These are phyloP conservation scores for Panagrolaimus sp. DNA, from an alignment of 1,140 invertebrate species.

Conservation along the genomic window DNA sequence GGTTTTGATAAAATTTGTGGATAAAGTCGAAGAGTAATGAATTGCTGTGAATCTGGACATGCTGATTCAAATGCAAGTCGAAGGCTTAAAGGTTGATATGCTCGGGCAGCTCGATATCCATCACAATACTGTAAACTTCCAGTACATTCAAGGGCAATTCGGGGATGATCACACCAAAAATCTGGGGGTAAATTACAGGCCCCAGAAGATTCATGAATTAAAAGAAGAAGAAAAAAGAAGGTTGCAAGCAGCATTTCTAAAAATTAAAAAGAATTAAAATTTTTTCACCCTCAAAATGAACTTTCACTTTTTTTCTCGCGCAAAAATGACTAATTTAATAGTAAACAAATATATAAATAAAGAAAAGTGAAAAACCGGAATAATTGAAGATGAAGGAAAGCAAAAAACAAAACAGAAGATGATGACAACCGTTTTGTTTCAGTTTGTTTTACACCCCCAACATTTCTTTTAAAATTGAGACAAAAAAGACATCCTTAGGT, in stretches of 20 bases:
- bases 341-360: background rate
- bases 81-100: slow-evolving; percentile 13
- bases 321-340: background rate
- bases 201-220: background rate
- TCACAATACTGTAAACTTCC: slow-evolving; percentile 25
- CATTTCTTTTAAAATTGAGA: too few species aligned
- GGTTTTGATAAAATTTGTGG: slow-evolving; percentile 25
- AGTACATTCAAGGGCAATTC: slow-evolving; percentile 25
- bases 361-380: too few species aligned
- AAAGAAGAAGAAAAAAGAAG: background rate
- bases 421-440: too few species aligned
- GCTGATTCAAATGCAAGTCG: slow-evolving; percentile 35
- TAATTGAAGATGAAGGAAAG: too few species aligned
- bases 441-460: too few species aligned
- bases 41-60: slow-evolving; percentile 37
- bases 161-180: slow-evolving; percentile 36
- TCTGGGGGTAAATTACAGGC: slow-evolving; percentile 25
- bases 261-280: too few species aligned
- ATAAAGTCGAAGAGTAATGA: background rate
- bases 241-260: too few species aligned
- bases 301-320: too few species aligned
- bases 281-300: too few species aligned
- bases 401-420: too few species aligned
- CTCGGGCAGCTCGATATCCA: slow-evolving; percentile 7
- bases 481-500: too few species aligned